A percentile compares a stretch with the other conserved stretches of the same genome.
These are phyloP conservation scores for Lanius collurio DNA, from an alignment of 2,113 vertebrate genomes.

Conservation along the genomic window DNA sequence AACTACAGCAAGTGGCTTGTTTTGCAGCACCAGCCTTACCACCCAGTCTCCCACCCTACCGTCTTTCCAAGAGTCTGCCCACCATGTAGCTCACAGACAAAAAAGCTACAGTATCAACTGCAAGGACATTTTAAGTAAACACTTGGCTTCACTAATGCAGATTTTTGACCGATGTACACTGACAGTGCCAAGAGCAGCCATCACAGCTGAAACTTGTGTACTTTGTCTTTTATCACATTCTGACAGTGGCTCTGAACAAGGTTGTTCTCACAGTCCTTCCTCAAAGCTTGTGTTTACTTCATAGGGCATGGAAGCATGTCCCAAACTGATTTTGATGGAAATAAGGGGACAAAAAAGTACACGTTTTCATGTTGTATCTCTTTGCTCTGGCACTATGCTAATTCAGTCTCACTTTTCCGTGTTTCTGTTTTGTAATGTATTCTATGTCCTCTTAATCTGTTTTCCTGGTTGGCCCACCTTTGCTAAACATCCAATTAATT, in stretches of 20 bases:
- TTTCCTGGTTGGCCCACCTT: background rate
- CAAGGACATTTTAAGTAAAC: background rate
- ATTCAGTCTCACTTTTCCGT: background rate
- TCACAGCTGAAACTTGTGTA: background rate
- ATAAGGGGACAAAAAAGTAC: background rate
- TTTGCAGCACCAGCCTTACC: background rate
- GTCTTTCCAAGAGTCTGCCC: background rate
- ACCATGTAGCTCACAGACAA: background rate
- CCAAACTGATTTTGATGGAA: background rate
- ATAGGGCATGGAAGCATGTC: background rate
- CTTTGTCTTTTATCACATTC: background rate
- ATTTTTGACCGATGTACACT: background rate
- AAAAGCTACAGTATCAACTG: background rate
- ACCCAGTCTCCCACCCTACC: background rate
- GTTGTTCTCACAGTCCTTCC: background rate
- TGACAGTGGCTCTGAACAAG: background rate
- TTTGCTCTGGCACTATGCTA: background rate
- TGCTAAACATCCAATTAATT: constrained; percentile 10
- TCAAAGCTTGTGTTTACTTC: background rate
- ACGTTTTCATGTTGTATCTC: background rate
- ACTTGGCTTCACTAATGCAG: background rate
- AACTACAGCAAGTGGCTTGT: background rate
- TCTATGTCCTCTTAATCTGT: background rate
- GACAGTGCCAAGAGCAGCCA: background rate
- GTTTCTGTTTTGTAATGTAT: background rate